These are phyloP conservation scores for Varanus komodoensis DNA, from an alignment of 2,113 vertebrate species.

Conservation along the genomic window DNA sequence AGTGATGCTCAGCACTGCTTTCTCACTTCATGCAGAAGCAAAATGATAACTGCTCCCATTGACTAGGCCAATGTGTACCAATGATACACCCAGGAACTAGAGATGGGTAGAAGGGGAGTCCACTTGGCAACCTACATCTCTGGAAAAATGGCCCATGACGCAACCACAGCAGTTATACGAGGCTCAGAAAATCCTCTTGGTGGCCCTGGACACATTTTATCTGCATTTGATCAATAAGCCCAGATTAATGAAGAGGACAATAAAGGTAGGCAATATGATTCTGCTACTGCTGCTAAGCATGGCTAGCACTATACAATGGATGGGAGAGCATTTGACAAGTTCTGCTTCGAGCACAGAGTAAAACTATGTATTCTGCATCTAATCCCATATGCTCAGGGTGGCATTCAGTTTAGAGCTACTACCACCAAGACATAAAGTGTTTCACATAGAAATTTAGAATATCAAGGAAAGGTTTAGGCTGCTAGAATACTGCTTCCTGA, in stretches of 20 bases:
- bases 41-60: conserved; percentile 1
- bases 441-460: too few relatives aligned
- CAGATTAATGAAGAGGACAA: too few relatives aligned
- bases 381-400: too few relatives aligned
- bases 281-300: background rate
- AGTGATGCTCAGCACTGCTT: background rate
- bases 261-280: background rate
- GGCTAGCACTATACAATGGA: background rate
- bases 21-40: conserved; percentile 39
- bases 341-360: too few relatives aligned
- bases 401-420: too few relatives aligned
- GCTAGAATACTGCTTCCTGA: too few relatives aligned
- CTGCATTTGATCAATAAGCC: background rate
- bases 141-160: background rate
- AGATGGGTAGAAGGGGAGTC: background rate
- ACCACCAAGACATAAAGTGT: too few relatives aligned
- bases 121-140: background rate
- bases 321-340: too few relatives aligned
- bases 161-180: background rate
- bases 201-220: background rate
- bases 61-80: background rate
- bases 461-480: too few relatives aligned
- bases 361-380: too few relatives aligned
- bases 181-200: background rate
- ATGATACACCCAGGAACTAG: background rate